Percentiles rank a stretch among this genome's conserved stretches.
Conservation (phyloP, 2,113 vertebrate genomes). For the Narcine bancroftii region DNA sequence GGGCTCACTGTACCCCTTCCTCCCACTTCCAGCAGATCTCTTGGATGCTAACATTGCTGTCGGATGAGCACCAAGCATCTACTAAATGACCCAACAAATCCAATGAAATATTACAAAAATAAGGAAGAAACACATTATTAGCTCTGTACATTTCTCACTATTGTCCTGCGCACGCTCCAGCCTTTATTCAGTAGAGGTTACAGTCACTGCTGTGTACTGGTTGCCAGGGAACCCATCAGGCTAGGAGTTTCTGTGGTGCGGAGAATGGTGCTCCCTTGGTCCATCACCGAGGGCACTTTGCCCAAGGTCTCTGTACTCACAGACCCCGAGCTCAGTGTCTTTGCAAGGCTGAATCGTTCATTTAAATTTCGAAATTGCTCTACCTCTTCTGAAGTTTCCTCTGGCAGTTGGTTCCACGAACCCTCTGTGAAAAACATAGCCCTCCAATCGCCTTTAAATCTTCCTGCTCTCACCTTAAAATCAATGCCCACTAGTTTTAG, state of each 20-base stretch:
- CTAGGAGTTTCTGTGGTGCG: conserved; percentile 40
- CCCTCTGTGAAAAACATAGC: too few species aligned
- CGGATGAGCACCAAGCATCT: not conserved
- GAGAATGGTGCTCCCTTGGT: conserved; percentile 43
- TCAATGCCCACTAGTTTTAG: too few species aligned
- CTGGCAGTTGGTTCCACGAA: too few species aligned
- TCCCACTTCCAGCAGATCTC: too few species aligned
- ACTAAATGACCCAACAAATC: not conserved
- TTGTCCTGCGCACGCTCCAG: too few species aligned
- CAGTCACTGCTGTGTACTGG: not conserved
- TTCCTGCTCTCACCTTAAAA: too few species aligned
- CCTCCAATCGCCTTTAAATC: too few species aligned
- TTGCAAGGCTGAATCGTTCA: conserved; percentile 39
- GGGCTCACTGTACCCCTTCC: too few species aligned
- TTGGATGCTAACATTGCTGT: too few species aligned
- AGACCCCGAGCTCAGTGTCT: not conserved
- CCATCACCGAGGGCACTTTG: conserved; percentile 47
- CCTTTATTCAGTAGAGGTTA: too few species aligned
- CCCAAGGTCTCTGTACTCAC: conserved; percentile 43
- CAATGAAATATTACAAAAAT: not conserved
- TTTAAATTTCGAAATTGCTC: too few species aligned
- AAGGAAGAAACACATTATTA: not conserved
- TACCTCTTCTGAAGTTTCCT: too few species aligned
- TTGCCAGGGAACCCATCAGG: not conserved
- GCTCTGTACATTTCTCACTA: not conserved